Base-by-base conservation (phyloP, 2,888 invertebrate genomes). In the Idaea straminata region DNA sequence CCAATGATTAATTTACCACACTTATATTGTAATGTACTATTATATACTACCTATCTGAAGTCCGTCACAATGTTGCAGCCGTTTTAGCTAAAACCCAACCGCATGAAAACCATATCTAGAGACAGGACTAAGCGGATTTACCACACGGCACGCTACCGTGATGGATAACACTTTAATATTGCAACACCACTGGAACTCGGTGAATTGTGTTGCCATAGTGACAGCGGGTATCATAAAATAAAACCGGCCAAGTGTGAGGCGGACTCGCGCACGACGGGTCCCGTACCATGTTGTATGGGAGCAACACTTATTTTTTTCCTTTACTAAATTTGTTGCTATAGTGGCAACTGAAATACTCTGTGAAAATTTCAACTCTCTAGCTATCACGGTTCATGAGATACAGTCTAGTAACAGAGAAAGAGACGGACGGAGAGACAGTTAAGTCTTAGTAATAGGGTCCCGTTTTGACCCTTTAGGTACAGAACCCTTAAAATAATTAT, bases 161-260 rank as follows among this genome's bases (percentile, higher is more conserved):
- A 73, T 69, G 73, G 71, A 73, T 71, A 73, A 69, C 70, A 70
- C 69, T 71, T 71, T 71, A 73, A 73, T 73, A 71, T 73, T 73
- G 72, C 71, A 72, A 59, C 66, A 47, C 61, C 64, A 36, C 62
- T 62, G 66, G 59, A 16, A 25, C 59, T 59, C 59, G 59, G 59
- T 34, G 15, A 59, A 25, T 6, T 10, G 59, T 59, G 16, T 59
- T 16, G 59, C 59, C 34, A 5, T 25, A 16, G 16, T 25, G 16
- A 7, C 4, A 5, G 59, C 59, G 59, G 16, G 16, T 15, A 5
- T 16, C 5, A 59, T 59, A 34, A 16, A 34, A 34, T 34, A 16
- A 3, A 34, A 59, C 6, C 13, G 2, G 10, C 5, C 5, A 16
- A 10, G 25, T 15, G 6, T 15, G 25, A 2, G 25, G 1, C 3